phyloP scores from a whole-genome alignment of 1,140 invertebrate genomes.

The Chironomus striatipennis region DNA sequence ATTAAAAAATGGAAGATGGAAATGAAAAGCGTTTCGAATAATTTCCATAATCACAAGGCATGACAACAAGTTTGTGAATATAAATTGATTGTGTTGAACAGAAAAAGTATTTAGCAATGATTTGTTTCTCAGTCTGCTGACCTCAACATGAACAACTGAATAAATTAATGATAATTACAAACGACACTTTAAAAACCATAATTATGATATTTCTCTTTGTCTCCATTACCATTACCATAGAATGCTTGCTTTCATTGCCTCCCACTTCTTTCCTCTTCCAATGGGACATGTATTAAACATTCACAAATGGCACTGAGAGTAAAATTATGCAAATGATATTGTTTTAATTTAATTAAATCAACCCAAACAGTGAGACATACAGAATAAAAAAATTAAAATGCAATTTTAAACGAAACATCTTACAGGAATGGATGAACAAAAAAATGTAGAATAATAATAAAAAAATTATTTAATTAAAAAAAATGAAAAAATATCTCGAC shows the following conservation, averaged over 20 bases:
- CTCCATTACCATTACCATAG: neutral
- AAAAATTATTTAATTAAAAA: constrained; percentile 15
- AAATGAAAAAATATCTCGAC: neutral
- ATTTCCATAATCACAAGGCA: constrained; percentile 8
- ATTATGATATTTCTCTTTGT: constrained; percentile 9
- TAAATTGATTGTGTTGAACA: neutral
- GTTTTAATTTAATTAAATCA: constrained; percentile 22
- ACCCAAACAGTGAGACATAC: neutral
- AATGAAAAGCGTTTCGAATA: neutral
- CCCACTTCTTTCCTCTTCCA: too few relatives aligned
- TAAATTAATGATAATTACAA: constrained; percentile 19
- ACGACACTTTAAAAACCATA: constrained; percentile 24
- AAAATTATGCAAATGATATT: constrained; percentile 19
- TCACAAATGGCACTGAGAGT: constrained; percentile 11
- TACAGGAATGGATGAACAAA: neutral
- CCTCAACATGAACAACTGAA: neutral
- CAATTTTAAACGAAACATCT: constrained; percentile 6
- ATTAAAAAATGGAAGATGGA: neutral
- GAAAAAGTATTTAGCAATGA: neutral
- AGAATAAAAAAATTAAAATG: neutral
- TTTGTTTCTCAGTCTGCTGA: constrained; percentile 19
- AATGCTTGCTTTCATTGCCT: too few relatives aligned
- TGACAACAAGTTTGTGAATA: constrained; percentile 9
- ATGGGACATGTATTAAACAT: constrained; percentile 17
- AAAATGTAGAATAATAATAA: too few relatives aligned